These are phyloP conservation scores for Campylorhamphus procurvoides DNA, from an alignment of 2,113 vertebrate genomes.

Conservation along the genomic window DNA sequence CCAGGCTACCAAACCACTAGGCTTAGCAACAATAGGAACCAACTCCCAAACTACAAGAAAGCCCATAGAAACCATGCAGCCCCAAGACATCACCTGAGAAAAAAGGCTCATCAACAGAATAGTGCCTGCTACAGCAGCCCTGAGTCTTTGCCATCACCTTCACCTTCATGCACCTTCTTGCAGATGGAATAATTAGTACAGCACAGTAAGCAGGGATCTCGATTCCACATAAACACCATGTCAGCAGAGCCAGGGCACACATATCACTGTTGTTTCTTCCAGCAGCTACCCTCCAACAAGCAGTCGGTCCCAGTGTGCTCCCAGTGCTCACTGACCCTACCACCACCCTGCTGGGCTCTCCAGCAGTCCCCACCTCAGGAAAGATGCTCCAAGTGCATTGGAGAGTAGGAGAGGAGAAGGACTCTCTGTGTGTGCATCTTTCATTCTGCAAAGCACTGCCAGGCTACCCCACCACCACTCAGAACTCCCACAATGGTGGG, in stretches of 20 bases:
- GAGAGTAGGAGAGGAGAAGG: background rate
- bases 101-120: background rate
- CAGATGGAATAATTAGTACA: rapidly evolving
- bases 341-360: background rate
- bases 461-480: background rate
- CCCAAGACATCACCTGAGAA: background rate
- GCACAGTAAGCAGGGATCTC: rapidly evolving
- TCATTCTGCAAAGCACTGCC: background rate
- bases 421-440: background rate
- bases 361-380: rapidly evolving
- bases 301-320: rapidly evolving
- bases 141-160: background rate
- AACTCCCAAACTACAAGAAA: background rate
- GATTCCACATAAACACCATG: rapidly evolving
- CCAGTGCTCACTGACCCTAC: background rate
- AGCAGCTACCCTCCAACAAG: background rate
- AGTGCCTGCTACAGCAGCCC: background rate
- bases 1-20: background rate
- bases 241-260: background rate
- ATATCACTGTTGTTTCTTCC: rapidly evolving
- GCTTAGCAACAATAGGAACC: background rate
- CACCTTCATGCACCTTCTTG: background rate
- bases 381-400: background rate
- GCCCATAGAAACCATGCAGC: background rate
- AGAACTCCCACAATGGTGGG: background rate